phyloP scores from a whole-genome alignment of 2,113 vertebrate species.

The Tursiops truncatus region DNA sequence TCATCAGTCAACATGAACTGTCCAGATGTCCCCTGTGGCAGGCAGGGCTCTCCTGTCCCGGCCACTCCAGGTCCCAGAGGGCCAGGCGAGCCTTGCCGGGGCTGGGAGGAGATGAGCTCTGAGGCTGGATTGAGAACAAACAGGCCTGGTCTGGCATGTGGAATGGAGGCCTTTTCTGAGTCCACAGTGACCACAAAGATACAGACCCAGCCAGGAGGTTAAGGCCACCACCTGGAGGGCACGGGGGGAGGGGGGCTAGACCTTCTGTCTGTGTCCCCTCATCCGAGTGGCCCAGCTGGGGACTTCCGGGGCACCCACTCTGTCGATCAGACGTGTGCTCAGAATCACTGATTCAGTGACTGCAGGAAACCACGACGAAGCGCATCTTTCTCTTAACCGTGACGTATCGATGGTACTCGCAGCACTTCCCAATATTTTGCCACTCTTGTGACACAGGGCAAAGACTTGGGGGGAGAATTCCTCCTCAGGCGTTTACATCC shows the following conservation, averaged over 20 bases:
- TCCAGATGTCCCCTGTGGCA: neutral
- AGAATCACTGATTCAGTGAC: neutral
- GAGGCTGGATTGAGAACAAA: neutral
- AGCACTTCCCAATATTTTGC: neutral
- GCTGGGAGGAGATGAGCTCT: neutral
- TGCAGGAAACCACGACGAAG: neutral
- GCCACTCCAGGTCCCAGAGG: neutral
- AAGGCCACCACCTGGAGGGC: neutral
- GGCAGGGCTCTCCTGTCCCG: neutral
- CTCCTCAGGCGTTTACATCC: too few relatives aligned
- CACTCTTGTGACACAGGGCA: neutral
- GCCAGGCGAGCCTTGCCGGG: neutral
- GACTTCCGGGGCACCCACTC: neutral
- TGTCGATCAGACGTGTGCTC: neutral
- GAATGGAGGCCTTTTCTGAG: neutral
- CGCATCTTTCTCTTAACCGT: neutral
- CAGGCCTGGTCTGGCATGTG: neutral
- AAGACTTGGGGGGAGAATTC: neutral
- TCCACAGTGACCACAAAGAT: neutral
- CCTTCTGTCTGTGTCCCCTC: neutral
- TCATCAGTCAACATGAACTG: neutral
- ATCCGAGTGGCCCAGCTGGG: neutral
- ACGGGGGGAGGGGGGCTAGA: too few relatives aligned
- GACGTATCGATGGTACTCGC: accelerated
- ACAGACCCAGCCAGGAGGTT: neutral